A percentile compares a stretch with the other conserved stretches of the same genome.
phyloP scores from a whole-genome alignment of 2,113 vertebrate genomes.

The Amblyopsis rosae region DNA sequence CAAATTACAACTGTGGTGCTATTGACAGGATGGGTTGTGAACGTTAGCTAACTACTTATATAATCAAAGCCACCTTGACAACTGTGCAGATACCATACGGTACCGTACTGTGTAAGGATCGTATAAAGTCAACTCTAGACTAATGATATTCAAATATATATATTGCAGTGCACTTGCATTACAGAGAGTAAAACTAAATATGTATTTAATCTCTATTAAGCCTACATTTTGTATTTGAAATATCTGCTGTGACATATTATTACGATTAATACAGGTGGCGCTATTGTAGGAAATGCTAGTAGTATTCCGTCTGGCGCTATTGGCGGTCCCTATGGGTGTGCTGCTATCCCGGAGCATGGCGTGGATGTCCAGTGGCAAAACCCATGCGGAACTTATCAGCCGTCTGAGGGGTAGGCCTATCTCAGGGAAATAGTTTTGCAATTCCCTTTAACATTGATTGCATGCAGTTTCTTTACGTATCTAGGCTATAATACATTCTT shows the following conservation, averaged over 20 bases:
- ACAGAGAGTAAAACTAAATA: too few species aligned
- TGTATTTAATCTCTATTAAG: not conserved
- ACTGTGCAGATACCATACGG: not conserved
- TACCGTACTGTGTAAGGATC: too few species aligned
- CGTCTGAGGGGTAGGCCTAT: slow-evolving; percentile 80
- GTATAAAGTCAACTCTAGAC: too few species aligned
- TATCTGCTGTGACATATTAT: not conserved
- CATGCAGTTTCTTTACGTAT: too few species aligned
- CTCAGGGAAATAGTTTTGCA: too few species aligned
- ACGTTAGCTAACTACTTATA: not conserved
- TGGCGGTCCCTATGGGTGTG: slow-evolving; percentile 84
- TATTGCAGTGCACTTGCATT: not conserved
- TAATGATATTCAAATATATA: too few species aligned
- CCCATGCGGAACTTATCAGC: slow-evolving; percentile 83
- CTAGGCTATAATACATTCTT: too few species aligned
- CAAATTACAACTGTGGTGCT: not conserved
- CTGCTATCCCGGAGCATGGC: slow-evolving; percentile 86
- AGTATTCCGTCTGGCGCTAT: slow-evolving; percentile 51
- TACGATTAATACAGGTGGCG: slow-evolving; percentile 37
- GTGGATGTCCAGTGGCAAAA: slow-evolving; percentile 88
- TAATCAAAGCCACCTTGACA: not conserved
- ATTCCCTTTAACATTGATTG: too few species aligned
- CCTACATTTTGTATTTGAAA: not conserved
- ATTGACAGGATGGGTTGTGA: not conserved
- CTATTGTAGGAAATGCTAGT: slow-evolving; percentile 77